Evolutionary conservation across 2,888 invertebrate genomes (phyloP).

Genomic region (Noctua comes): DNA sequence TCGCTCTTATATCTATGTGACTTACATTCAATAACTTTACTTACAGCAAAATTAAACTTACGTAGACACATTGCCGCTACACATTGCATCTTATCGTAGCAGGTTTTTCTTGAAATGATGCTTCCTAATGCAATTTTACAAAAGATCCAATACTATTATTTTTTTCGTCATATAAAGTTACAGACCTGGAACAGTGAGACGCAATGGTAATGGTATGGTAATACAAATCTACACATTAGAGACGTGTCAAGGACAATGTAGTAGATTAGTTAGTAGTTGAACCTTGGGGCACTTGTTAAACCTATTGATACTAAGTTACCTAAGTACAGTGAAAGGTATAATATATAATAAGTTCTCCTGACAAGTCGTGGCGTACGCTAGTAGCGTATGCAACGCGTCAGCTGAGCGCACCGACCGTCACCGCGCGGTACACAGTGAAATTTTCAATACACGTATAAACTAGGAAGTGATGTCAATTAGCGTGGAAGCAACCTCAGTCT

Average conservation of each 20-base stretch:
- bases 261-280: slow-evolving; percentile 37
- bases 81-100: slow-evolving; percentile 49
- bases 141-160: slow-evolving; percentile 22
- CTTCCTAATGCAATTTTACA: slow-evolving; percentile 32
- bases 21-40: slow-evolving; percentile 70
- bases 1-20: slow-evolving; percentile 68
- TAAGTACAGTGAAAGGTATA: slow-evolving; percentile 54
- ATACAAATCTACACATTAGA: slow-evolving; percentile 59
- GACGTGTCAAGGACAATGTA: slow-evolving; percentile 52
- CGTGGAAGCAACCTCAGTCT: slow-evolving; percentile 89
- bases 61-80: slow-evolving; percentile 39
- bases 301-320: slow-evolving; percentile 49
- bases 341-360: slow-evolving; percentile 25
- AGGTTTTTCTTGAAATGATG: slow-evolving; percentile 31
- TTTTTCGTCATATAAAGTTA: slow-evolving; percentile 14
- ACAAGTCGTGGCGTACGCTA: slow-evolving; percentile 47
- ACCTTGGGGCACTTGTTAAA: slow-evolving; percentile 59
- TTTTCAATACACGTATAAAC: slow-evolving; percentile 82
- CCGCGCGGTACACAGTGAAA: slow-evolving; percentile 79
- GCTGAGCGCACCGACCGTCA: slow-evolving; percentile 77
- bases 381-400: slow-evolving; percentile 53
- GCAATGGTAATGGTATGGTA: slow-evolving; percentile 38
- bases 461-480: slow-evolving; percentile 83
- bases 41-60: slow-evolving; percentile 69
- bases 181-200: slow-evolving; percentile 49